Conservation (phyloP, 2,888 invertebrate species). For the Eupithecia subumbrata region DNA sequence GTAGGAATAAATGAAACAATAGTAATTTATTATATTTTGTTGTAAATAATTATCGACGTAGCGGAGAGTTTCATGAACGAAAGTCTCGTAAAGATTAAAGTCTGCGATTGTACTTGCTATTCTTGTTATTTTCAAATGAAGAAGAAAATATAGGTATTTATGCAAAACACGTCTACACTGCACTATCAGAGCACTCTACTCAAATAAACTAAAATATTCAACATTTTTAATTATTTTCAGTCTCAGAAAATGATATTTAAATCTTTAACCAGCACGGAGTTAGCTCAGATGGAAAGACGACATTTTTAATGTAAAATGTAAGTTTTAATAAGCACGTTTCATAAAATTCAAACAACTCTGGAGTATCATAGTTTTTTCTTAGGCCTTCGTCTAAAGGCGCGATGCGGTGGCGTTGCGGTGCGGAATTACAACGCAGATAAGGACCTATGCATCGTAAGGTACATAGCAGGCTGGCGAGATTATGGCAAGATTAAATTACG, state of each 20-base stretch:
- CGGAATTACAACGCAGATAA: neutral
- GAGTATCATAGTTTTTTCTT: conserved; percentile 18
- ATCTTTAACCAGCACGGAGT: conserved; percentile 19
- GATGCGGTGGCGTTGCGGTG: conserved; percentile 2
- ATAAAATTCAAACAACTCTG: conserved; percentile 25
- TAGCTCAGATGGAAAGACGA: conserved; percentile 29
- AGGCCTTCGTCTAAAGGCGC: conserved; percentile 15
- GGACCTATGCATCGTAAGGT: neutral
- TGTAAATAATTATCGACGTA: neutral
- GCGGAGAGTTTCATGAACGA: neutral
- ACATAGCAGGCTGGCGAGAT: neutral
- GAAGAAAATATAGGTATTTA: neutral
- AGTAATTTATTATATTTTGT: neutral
- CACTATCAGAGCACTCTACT: neutral
- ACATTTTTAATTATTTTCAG: conserved; percentile 16
- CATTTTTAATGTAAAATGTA: conserved; percentile 32
- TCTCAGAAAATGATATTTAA: conserved; percentile 24
- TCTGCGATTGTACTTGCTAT: neutral
- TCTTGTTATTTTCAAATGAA: neutral
- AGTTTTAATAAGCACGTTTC: conserved; percentile 32
- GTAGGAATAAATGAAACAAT: neutral
- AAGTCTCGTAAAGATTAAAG: neutral
- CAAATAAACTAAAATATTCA: neutral
- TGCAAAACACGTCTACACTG: neutral
- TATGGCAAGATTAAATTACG: neutral